Conservation (phyloP, 2,113 vertebrate genomes). For the Phylloscopus whistleri region DNA sequence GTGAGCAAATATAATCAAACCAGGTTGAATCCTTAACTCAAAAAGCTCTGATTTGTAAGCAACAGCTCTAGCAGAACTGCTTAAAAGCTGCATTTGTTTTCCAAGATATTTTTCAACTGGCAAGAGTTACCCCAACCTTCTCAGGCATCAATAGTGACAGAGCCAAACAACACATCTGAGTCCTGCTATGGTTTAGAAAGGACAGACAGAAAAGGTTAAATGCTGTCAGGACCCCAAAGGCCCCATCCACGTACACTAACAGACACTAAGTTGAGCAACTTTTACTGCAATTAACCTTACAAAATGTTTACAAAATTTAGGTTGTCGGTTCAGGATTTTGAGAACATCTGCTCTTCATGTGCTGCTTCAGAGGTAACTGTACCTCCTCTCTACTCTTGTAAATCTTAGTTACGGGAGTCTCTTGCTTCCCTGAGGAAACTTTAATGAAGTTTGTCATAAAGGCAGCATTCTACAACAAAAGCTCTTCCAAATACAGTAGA, state of each 20-base stretch:
- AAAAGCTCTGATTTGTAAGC: not conserved
- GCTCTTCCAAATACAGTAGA: not conserved
- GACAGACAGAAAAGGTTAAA: not conserved
- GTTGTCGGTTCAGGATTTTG: not conserved
- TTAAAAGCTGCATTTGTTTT: not conserved
- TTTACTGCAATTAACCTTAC: not conserved
- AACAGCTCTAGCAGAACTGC: not conserved
- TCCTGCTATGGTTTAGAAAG: not conserved
- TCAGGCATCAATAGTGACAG: not conserved
- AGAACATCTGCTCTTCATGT: not conserved
- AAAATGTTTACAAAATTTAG: not conserved
- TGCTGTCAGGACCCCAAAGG: not conserved
- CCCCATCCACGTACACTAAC: fast-evolving
- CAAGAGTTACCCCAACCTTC: not conserved
- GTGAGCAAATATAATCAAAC: not conserved
- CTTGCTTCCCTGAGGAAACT: not conserved
- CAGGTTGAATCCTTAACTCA: not conserved
- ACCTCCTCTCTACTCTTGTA: not conserved
- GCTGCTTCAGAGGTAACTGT: not conserved
- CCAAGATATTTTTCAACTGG: not conserved
- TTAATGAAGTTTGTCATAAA: fast-evolving
- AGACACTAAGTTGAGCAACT: not conserved
- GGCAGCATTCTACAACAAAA: not conserved
- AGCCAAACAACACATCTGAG: not conserved
- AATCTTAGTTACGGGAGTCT: not conserved